Evolutionary conservation across 2,113 vertebrate species (phyloP), one percentile per base, ranked within the genome.

Genomic region (Tricholaema leucomelas): DNA sequence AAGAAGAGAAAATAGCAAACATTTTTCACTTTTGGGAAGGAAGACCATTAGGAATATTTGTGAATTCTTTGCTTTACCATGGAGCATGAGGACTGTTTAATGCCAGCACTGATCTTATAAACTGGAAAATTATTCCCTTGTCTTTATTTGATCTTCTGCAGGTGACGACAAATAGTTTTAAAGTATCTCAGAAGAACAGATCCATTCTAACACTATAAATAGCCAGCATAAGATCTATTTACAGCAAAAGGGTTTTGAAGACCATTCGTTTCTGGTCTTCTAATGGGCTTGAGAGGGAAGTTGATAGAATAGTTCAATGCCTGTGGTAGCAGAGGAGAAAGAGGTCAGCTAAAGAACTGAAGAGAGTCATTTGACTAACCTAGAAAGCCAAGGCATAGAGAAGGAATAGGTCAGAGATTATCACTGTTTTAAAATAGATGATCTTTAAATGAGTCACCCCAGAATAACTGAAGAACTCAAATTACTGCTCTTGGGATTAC

Each of bases 401-500:
- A 73, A 89, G 23, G 10, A 70, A 66, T 7, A 72, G 23, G 11
- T 46, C 30, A 72, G 14, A 76, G 5, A 75, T 52, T 46, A 69
- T 52, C 2, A 87, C 5, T 55, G 15, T 0, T 73, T 82, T 73
- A 10, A 82, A 74, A 56, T 30, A 69, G 81, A 25, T 65, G 2
- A 2, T 63, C 12, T n/a, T 70, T 31, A 84, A 64, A 72, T 4
- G 0, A 25, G 28, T 84, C 0, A 66, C 27, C 10, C 23, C 24
- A 0, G 8, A 8, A 46, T 78, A 44, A 44, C 73, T 70, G 54
- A 70, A 48, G 31, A 92, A 71, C 31, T 11, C 11, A n/a, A 64
- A 85, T 36, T 46, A 40, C 12, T 0, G 0, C 6, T 61, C 81
- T 38, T 24, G 30, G 25, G 4, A 3, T 44, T 36, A 28, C 46